phyloP scores from a whole-genome alignment of 2,888 invertebrate genomes.

The Hydriomena furcata region DNA sequence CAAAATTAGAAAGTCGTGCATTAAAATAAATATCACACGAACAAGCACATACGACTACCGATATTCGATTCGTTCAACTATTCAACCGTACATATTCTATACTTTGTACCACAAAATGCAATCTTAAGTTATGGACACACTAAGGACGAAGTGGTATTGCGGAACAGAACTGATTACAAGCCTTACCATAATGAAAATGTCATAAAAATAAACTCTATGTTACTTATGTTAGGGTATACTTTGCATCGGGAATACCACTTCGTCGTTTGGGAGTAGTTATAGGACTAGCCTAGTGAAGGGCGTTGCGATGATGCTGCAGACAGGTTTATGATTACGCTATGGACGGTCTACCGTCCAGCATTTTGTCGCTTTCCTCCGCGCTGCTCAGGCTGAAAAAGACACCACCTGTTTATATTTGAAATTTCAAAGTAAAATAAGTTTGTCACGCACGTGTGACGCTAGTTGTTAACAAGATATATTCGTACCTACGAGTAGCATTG shows the following conservation, averaged over 20 bases:
- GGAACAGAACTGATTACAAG: slow-evolving; percentile 39
- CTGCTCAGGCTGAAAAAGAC: slow-evolving; percentile 83
- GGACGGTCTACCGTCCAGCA: slow-evolving; percentile 89
- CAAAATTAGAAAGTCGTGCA: slow-evolving; percentile 42
- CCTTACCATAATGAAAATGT: slow-evolving; percentile 39
- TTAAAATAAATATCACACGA: slow-evolving; percentile 52
- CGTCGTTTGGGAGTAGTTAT: slow-evolving; percentile 53
- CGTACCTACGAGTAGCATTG: neutral
- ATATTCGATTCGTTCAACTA: slow-evolving; percentile 43
- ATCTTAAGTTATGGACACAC: slow-evolving; percentile 59
- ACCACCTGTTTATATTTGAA: slow-evolving; percentile 20
- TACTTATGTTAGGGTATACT: slow-evolving; percentile 49
- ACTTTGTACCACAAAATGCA: slow-evolving; percentile 77
- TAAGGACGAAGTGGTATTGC: slow-evolving; percentile 48
- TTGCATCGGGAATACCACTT: slow-evolving; percentile 49
- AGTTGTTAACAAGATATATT: slow-evolving; percentile 18
- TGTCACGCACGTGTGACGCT: slow-evolving; percentile 13
- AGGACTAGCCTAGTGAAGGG: slow-evolving; percentile 51
- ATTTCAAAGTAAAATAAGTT: slow-evolving; percentile 13
- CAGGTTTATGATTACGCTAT: slow-evolving; percentile 79
- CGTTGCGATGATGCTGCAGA: slow-evolving; percentile 39
- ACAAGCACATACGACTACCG: slow-evolving; percentile 46
- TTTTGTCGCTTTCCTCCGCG: slow-evolving; percentile 89
- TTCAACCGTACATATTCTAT: slow-evolving; percentile 45
- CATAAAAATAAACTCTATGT: slow-evolving; percentile 66